Base-by-base conservation (phyloP, 2,113 vertebrate species). In the Irena cyanogastra region DNA sequence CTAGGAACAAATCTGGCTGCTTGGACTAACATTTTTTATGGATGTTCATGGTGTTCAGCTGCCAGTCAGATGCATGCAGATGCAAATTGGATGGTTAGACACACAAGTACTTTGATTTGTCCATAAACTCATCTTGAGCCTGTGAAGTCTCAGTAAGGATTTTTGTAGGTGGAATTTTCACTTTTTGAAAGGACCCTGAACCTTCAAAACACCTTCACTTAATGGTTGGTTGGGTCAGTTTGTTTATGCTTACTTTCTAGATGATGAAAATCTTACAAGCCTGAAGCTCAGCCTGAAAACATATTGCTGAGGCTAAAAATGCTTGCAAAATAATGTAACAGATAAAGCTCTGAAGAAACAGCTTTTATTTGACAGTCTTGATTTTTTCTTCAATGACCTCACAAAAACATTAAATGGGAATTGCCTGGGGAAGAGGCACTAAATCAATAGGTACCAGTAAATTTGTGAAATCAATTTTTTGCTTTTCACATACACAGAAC, bases 381-480 rank as follows among this genome's bases (percentile, higher is more conserved):
- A 94, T 61, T 75, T 94, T 96, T 96, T 96, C 96, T 96, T 96
- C 96, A 94, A 69, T 97, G 97, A 94, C 88, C 93, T 24, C 93
- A 98, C 97, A 97, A 96, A 97, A 95, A 84, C 57, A 8, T 97
- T 98, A 97, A 97, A 97, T 97, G 96, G 94, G 96, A 98, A 97
- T 96, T 94, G 97, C 97, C 91, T 97, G 95, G 83, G 92, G 97
- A 97, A 90, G 94, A 90, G 93, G 78, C 95, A 87, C 63, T 94
- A 92, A 97, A 97, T 98, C 97, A 97, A 97, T 98, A 97, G 94
- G 96, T 88, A 97, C 82, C 87, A 97, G 96, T 97, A 97, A 97
- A 94, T 95, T 98, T 96, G 94, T 96, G 92, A 97, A 98, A 98
- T 98, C 97, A 97, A 98, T 97, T 96, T 97, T 98, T 97, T 98